phyloP scores from a whole-genome alignment of 2,113 vertebrate species.

The Colossoma macropomum region DNA sequence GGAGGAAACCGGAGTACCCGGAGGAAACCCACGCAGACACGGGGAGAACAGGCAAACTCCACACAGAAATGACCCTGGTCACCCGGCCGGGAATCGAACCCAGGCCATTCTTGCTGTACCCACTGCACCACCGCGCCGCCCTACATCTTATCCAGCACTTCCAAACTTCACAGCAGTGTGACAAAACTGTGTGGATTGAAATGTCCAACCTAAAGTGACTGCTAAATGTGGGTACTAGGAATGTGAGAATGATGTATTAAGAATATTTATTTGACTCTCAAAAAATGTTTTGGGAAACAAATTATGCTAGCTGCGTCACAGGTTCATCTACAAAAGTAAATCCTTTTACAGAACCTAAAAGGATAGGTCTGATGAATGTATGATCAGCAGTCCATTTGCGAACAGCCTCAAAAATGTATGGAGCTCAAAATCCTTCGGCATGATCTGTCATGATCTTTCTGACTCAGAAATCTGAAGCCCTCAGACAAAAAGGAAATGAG shows the following conservation, averaged over 20 bases:
- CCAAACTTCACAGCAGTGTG: not conserved
- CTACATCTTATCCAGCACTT: not conserved
- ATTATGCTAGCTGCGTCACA: not conserved
- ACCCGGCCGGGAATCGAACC: too few relatives aligned
- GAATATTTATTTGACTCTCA: too few relatives aligned
- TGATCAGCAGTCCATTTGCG: not conserved
- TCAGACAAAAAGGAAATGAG: constrained; percentile 42
- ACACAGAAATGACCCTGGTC: too few relatives aligned
- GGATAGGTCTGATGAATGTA: not conserved
- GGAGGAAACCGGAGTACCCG: too few relatives aligned
- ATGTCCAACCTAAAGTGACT: not conserved
- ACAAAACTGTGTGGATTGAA: not conserved
- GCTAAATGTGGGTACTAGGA: not conserved
- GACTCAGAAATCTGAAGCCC: constrained; percentile 32
- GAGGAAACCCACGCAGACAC: too few relatives aligned
- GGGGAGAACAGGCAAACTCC: too few relatives aligned
- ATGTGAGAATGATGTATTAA: not conserved
- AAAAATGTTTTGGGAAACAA: not conserved
- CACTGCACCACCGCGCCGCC: too few relatives aligned
- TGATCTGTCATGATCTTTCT: constrained; percentile 33
- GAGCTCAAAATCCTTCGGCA: constrained; percentile 48
- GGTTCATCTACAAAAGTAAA: not conserved
- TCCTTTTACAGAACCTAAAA: not conserved
- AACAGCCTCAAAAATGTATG: not conserved
- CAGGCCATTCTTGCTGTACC: too few relatives aligned